These are phyloP conservation scores for Silurus glanis DNA, from an alignment of 2,113 vertebrate species.

Conservation along the genomic window DNA sequence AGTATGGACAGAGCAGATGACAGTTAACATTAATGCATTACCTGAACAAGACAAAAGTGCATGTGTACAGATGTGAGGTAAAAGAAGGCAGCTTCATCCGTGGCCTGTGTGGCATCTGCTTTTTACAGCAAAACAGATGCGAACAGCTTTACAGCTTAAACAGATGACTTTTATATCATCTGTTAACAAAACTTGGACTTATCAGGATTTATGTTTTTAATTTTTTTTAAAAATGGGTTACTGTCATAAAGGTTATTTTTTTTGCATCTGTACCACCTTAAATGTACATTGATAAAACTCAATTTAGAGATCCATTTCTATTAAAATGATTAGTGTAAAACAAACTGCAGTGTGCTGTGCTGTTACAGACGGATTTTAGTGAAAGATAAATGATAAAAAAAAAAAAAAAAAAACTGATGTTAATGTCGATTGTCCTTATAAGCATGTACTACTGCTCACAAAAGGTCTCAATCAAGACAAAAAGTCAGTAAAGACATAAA, in stretches of 20 bases:
- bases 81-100: conserved; percentile 35
- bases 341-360: too few relatives aligned
- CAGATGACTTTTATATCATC: neutral
- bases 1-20: conserved; percentile 42
- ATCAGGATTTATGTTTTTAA: too few relatives aligned
- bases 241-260: neutral
- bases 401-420: neutral
- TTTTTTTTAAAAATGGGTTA: neutral
- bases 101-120: conserved; percentile 49
- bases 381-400: neutral
- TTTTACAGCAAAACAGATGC: conserved; percentile 48
- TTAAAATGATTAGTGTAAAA: neutral
- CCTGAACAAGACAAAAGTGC: conserved; percentile 55
- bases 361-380: too few relatives aligned
- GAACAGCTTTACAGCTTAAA: neutral
- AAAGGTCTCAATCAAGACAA: too few relatives aligned
- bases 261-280: neutral
- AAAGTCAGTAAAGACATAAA: too few relatives aligned
- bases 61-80: conserved; percentile 45
- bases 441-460: too few relatives aligned
- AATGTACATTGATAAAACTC: neutral
- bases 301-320: neutral
- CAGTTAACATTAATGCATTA: conserved; percentile 54
- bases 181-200: neutral
- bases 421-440: too few relatives aligned